Evolutionary conservation across 2,888 invertebrate species (phyloP).

Genomic region (Pyrgus malvae): DNA sequence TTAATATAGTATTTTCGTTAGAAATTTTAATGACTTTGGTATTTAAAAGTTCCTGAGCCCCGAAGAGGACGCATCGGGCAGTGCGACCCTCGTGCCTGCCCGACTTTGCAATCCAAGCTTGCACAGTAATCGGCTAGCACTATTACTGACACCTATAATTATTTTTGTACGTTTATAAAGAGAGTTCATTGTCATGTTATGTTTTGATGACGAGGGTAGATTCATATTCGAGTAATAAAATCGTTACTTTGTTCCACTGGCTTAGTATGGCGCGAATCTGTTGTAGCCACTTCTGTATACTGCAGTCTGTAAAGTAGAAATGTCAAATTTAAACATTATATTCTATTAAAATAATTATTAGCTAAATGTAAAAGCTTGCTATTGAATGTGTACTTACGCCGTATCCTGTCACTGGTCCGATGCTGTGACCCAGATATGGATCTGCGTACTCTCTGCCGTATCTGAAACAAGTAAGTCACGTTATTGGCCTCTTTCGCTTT

Average conservation of each 20-base stretch:
- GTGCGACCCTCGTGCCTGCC: conserved; percentile 9
- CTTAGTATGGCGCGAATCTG: conserved; percentile 95
- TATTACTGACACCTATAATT: conserved; percentile 71
- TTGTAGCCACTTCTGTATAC: conserved; percentile 97
- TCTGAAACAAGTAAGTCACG: conserved; percentile 64
- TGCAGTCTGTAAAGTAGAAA: conserved; percentile 85
- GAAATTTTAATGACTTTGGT: conserved; percentile 79
- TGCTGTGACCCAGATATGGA: conserved; percentile 96
- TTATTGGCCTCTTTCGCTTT: too few relatives aligned
- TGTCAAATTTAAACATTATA: too few relatives aligned
- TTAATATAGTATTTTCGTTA: conserved; percentile 73
- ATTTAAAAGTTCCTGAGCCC: conserved; percentile 58
- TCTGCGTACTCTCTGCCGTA: conserved; percentile 96
- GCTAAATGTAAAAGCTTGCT: too few relatives aligned
- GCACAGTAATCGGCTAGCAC: conserved; percentile 71
- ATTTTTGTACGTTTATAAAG: conserved; percentile 80
- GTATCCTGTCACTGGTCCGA: conserved; percentile 98
- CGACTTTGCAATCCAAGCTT: conserved; percentile 60
- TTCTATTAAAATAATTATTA: too few relatives aligned
- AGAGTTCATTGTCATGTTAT: conserved; percentile 81
- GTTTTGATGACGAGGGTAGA: conserved; percentile 67
- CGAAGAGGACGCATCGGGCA: conserved; percentile 6
- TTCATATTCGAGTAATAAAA: conserved; percentile 74
- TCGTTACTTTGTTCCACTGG: conserved; percentile 67
- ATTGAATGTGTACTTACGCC: conserved; percentile 93